These are phyloP conservation scores for Sciurus niger DNA, from an alignment of 2,113 vertebrate genomes.

Conservation along the genomic window DNA sequence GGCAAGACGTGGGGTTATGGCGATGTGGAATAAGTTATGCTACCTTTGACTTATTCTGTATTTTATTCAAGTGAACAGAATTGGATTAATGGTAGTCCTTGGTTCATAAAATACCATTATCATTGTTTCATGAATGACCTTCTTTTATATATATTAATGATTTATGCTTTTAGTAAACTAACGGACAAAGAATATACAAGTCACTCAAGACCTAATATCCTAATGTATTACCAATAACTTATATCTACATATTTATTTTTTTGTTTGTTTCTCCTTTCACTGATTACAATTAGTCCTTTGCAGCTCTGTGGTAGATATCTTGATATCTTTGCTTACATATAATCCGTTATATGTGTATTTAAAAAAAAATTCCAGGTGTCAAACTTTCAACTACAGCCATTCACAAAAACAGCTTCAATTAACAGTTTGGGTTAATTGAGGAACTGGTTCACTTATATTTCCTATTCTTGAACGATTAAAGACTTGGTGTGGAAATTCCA, in stretches of 20 bases:
- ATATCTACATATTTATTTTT: constrained; percentile 6
- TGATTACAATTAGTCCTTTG: constrained; percentile 49
- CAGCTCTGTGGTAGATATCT: not conserved
- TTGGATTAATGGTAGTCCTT: constrained; percentile 52
- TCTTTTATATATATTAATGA: constrained; percentile 50
- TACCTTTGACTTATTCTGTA: not conserved
- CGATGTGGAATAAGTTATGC: not conserved
- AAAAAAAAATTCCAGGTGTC: not conserved
- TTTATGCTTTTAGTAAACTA: constrained; percentile 54
- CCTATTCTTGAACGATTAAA: not conserved
- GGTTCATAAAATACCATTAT: constrained; percentile 50
- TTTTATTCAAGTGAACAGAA: constrained; percentile 55
- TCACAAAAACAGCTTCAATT: constrained; percentile 2
- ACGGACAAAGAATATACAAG: not conserved
- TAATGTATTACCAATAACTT: constrained; percentile 8
- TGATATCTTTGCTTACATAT: constrained; percentile 60
- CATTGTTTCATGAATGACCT: constrained; percentile 29
- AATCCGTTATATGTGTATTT: not conserved
- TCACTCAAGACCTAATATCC: not conserved
- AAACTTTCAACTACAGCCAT: constrained; percentile 40
- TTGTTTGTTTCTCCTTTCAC: constrained; percentile 52
- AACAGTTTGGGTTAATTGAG: too few relatives aligned
- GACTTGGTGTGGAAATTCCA: constrained; percentile 23
- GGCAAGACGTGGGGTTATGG: not conserved
- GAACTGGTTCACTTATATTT: too few relatives aligned